Evolutionary conservation across 1,140 invertebrate genomes (phyloP).

Genomic region (Pteromalus puparum): DNA sequence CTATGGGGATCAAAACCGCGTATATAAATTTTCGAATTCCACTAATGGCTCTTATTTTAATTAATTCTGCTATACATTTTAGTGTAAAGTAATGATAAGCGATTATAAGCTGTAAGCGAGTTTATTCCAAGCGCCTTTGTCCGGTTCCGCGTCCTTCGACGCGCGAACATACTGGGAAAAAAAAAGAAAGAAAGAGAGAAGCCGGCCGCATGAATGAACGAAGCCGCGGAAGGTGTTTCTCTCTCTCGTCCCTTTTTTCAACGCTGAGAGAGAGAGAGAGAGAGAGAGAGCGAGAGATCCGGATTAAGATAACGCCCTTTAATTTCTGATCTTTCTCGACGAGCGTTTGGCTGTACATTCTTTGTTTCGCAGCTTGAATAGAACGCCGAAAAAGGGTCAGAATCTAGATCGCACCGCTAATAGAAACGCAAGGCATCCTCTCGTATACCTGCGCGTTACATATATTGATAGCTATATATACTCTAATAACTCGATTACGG

Average conservation of each 20-base stretch:
- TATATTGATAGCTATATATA: too few relatives aligned
- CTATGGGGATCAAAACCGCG: too few relatives aligned
- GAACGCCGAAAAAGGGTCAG: background rate
- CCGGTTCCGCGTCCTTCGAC: slow-evolving; percentile 29
- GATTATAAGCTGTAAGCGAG: too few relatives aligned
- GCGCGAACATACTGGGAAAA: background rate
- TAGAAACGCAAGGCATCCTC: too few relatives aligned
- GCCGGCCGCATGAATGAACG: slow-evolving; percentile 24
- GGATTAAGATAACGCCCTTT: slow-evolving; percentile 42
- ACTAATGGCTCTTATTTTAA: background rate
- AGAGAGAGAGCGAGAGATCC: slow-evolving; percentile 27
- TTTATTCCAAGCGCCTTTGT: slow-evolving; percentile 13
- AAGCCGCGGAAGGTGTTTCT: slow-evolving; percentile 17
- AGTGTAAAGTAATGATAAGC: background rate
- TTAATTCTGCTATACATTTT: background rate
- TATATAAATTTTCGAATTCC: too few relatives aligned
- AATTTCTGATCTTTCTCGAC: slow-evolving; percentile 29
- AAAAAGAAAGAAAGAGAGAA: slow-evolving; percentile 7
- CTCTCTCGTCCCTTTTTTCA: slow-evolving; percentile 44
- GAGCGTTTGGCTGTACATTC: background rate
- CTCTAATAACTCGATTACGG: too few relatives aligned
- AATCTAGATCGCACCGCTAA: background rate
- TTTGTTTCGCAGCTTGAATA: slow-evolving; percentile 8
- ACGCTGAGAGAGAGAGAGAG: too few relatives aligned
- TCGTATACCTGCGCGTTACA: too few relatives aligned